phyloP scores from a whole-genome alignment of 1,140 invertebrate genomes.

The Callitettix versicolor region DNA sequence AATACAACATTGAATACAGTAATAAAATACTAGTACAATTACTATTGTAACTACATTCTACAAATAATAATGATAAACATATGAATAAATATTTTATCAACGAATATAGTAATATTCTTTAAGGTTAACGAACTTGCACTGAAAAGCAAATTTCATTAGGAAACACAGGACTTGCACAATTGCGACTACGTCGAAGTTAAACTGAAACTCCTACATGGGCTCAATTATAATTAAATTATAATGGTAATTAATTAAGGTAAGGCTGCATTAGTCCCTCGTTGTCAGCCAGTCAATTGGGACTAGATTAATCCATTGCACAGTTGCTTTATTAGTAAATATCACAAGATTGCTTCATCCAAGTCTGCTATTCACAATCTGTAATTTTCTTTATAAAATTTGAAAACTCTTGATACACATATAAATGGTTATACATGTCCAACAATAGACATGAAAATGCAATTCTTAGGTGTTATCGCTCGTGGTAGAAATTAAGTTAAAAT shows the following conservation, averaged over 20 bases:
- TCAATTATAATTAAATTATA: no score
- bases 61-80: constrained; percentile 24
- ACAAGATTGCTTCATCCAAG: no score
- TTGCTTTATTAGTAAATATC: no score
- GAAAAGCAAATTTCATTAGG: constrained; percentile 18
- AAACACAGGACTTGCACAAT: constrained; percentile 29
- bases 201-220: neutral
- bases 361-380: no score
- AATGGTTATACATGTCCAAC: neutral
- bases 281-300: no score
- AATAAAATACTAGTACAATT: constrained; percentile 21
- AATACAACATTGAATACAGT: constrained; percentile 23
- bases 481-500: neutral
- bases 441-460: constrained; percentile 5
- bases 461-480: no score
- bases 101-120: neutral
- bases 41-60: constrained; percentile 21
- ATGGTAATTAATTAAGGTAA: no score
- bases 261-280: no score
- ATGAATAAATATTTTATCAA: constrained; percentile 1
- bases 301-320: no score
- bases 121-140: constrained; percentile 8
- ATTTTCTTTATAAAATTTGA: no score
- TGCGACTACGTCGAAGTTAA: constrained; percentile 24
- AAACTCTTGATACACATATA: no score